Evolutionary conservation across 2,113 vertebrate genomes (phyloP), one percentile per base, ranked within the genome.

Genomic region (Lucifuga dentata): DNA sequence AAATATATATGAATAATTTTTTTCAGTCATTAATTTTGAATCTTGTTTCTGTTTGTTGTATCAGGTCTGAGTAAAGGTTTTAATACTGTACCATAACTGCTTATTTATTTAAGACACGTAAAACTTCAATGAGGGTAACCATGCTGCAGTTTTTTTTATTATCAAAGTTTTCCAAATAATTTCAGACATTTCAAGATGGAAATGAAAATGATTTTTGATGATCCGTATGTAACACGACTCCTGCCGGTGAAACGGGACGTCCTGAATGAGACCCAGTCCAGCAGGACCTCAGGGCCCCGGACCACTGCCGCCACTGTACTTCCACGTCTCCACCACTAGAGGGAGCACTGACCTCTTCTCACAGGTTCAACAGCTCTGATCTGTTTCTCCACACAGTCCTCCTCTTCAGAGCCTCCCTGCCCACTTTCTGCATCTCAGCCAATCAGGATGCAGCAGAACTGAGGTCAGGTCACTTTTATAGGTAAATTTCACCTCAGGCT

Each of bases 11-110:
- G 68, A 86, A 79, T 82, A 41, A 38, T 68, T 84, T 48, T 87
- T 81, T 85, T 77, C 80, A 71, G 81, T 90, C 81, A 84, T 89
- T 87, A 86, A 88, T 89, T 91, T 84, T 88, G 79, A 88, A 88
- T 88, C 88, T 84, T 88, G 85, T 90, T 90, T 92, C 88, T 90
- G 88, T 90, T 92, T 88, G 89, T 90, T 90, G 89, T 92, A 87
- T 81, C 72, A 86, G 90, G 90, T 91, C 87, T 29, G 77, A 93
- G 85, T 92, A 91, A 92, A 93, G 79, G 82, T 87, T 90, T 91
- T 90, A 92, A 87, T 93, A 91, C 87, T 88, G 83, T 83, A 90
- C 17, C 1, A 23, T 2, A 40, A 15, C 73, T 57, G 51, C 68
- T 36, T 59, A 7, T 40, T 80, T 21, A 5, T 66, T 83, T n/a